These are phyloP conservation scores for Platycercus adscitus DNA, from an alignment of 2,113 vertebrate species.

Conservation along the genomic window DNA sequence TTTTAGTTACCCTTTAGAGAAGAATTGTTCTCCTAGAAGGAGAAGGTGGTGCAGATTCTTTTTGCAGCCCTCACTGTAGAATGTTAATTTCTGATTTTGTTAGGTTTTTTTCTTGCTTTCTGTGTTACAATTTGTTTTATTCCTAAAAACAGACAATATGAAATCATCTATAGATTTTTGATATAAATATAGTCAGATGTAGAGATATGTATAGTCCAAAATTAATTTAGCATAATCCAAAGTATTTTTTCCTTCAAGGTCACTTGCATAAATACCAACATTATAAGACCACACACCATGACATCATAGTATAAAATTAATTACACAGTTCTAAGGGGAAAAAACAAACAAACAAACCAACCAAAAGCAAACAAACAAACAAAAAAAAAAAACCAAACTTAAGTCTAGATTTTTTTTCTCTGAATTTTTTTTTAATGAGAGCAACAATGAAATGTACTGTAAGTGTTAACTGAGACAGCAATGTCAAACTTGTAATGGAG, in stretches of 20 bases:
- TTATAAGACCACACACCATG: neutral
- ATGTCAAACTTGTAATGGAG: neutral
- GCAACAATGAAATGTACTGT: neutral
- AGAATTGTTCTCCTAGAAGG: neutral
- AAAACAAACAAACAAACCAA: neutral
- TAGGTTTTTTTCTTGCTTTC: neutral
- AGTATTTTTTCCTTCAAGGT: neutral
- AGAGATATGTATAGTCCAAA: neutral
- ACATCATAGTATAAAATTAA: neutral
- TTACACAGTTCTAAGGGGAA: neutral
- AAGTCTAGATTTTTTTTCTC: neutral
- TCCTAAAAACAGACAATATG: neutral
- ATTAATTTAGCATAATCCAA: neutral
- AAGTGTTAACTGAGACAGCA: neutral
- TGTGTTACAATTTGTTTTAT: neutral
- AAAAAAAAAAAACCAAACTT: accelerated
- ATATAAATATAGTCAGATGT: neutral
- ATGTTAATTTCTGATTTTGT: neutral
- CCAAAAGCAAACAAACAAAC: accelerated
- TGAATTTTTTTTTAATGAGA: neutral
- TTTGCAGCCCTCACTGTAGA: neutral
- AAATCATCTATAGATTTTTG: neutral
- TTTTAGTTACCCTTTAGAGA: neutral
- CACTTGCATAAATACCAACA: neutral
- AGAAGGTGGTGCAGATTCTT: neutral